A percentile compares a stretch with the other conserved stretches of the same genome.
Conservation (phyloP, 2,888 invertebrate species). For the Drosophila bunnanda region DNA sequence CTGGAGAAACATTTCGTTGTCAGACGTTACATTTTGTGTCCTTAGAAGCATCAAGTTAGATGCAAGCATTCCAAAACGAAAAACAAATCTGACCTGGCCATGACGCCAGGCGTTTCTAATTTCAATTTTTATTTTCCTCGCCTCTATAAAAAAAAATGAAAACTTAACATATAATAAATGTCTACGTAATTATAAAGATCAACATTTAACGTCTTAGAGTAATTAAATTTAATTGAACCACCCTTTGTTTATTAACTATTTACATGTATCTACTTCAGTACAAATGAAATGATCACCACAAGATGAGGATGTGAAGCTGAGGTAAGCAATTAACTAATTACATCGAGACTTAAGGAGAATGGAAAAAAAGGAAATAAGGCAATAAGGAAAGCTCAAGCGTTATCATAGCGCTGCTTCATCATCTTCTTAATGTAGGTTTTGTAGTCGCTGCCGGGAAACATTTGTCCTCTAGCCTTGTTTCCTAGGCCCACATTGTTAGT, state of each 20-base stretch:
- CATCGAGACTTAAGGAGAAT: conserved; percentile 12
- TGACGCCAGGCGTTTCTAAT: too few relatives aligned
- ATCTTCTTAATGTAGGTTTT: conserved; percentile 85
- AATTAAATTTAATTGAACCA: conserved; percentile 9
- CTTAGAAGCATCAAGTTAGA: too few relatives aligned
- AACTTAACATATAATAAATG: too few relatives aligned
- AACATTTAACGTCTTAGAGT: background rate
- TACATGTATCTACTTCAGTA: conserved; percentile 24
- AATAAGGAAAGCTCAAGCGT: conserved; percentile 66
- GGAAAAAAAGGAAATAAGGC: background rate
- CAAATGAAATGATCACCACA: conserved; percentile 14
- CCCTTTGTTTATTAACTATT: conserved; percentile 18
- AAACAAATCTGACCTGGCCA: too few relatives aligned
- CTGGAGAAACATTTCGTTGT: too few relatives aligned
- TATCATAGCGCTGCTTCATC: conserved; percentile 85
- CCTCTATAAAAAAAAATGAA: too few relatives aligned
- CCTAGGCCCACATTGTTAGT: conserved; percentile 94
- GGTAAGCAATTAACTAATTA: conserved; percentile 20
- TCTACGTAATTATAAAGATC: too few relatives aligned
- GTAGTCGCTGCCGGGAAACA: conserved; percentile 84
- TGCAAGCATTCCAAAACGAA: too few relatives aligned
- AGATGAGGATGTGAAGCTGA: background rate
- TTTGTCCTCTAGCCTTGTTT: conserved; percentile 86
- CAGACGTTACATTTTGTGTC: too few relatives aligned
- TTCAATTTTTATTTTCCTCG: too few relatives aligned